Base-by-base conservation (phyloP, 2,797 vertebrate species). In the Chloroceryle inda region DNA sequence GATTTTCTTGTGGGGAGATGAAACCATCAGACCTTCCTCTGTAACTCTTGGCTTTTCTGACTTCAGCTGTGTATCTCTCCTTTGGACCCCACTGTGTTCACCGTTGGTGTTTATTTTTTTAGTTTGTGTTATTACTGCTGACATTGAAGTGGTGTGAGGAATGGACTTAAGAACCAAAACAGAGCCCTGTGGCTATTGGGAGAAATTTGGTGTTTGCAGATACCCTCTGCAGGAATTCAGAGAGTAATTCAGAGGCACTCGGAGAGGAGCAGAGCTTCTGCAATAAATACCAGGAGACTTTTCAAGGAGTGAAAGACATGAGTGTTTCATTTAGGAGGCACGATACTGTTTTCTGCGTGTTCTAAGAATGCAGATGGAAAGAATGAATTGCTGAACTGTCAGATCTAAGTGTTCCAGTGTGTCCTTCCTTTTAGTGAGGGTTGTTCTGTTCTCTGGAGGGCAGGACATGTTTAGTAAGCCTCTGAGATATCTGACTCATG, bases 121-220 rank as follows among this genome's bases (percentile, higher is more conserved):
- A 7, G 31, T 58, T 80, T 76, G 29, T 59, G 73, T 44, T 63
- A 33, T 3, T 44, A 66, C 59, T 63, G 59, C 33, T 81, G 75
- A 52, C 49, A 17, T 33, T 63, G 35, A 26, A 47, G 29, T 31
- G 33, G 23, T 85, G 12, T 42, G 10, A 31, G 33, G 31, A 75
- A 50, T 31, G 26, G 27, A 27, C 35, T 42, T 33, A 33, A 27
- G 37, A 92, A 42, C 14, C 10, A 20, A 26, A 44, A 22, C 10
- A 42, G 53, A 58, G 62, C 45, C 5, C 33, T 38, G 22, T 10
- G 37, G 27, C 37, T 0, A 0, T 20, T 2, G 3, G 27, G 40
- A 85, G 18, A 13, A 64, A 55, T 66, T 33, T n/a, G 6, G 11
- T 81, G 45, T 74, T 58, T 67, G 75, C 53, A 24, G 31, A 26